Evolutionary conservation across 2,888 invertebrate genomes (phyloP), one percentile per base, ranked within the genome.

Genomic region (Xylota segnis): DNA sequence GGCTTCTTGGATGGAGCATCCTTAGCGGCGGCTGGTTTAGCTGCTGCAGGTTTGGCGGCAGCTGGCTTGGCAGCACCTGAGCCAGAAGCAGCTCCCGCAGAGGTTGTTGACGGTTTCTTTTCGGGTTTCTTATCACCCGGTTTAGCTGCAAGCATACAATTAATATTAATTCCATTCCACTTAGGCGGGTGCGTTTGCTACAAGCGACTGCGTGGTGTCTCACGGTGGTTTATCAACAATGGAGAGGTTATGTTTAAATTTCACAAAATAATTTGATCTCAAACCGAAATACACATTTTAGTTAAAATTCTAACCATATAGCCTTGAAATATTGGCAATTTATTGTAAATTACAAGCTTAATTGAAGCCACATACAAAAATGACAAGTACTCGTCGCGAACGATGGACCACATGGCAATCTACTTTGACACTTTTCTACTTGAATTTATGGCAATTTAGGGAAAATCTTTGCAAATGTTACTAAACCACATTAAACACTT

Each of bases 61-160:
- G 89, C 88, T 74, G 90, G 87, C 82, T 90, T 90, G 93, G 93
- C 86, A 93, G 92, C 87, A 93, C 93, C 10, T 89, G 90, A 90
- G 32, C 92, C 91, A 0, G 92, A 88, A 6, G 91, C 87, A n/a
- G 93, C 91, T 70, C 82, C 88, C 56, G 91, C 89, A 23, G 92
- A 88, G 29, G 91, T 89, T 47, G 91, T 89, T 29, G 93, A 89
- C 66, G 92, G 89, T 88, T 94, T 93, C 87, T 93, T 93, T 87
- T 92, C 92, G 83, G 89, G 93, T 91, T 93, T 94, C 91, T 94
- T 95, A 90, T 94, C 95, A 88, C 92, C 92, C 90, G 94, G 93
- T 90, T 94, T 94, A 68, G 94, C 93, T 86, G 93, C 92, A 89
- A 82, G 29, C 7, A 65, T 23, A 81, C 12, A 12, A n/a, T 4